Evolutionary conservation across 2,797 vertebrate species (phyloP).

Genomic region (Eupleurogrammus muticus): DNA sequence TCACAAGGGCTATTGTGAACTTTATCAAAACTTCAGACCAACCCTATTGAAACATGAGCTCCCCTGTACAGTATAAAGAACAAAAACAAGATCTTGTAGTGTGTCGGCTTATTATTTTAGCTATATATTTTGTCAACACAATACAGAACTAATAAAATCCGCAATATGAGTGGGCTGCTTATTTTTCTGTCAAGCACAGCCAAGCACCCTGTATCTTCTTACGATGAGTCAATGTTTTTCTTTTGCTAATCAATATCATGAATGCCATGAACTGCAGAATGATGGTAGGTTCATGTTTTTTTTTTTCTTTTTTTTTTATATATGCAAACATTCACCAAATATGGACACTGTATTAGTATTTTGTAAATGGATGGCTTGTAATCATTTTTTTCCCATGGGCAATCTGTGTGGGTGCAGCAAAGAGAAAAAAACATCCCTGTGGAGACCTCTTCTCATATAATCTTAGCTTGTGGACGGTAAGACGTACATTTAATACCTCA

Average conservation of each 20-base stretch:
- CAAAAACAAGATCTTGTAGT: background rate
- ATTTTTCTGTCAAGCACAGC: background rate
- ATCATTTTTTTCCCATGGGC: slow-evolving; percentile 28
- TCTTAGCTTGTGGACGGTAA: slow-evolving; percentile 28
- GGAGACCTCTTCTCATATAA: slow-evolving; percentile 33
- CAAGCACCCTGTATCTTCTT: background rate
- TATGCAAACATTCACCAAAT: background rate
- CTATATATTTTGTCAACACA: background rate
- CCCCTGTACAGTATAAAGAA: background rate
- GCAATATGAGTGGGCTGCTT: background rate
- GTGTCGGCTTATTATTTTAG: background rate
- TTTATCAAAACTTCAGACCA: background rate
- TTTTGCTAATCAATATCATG: slow-evolving; percentile 9
- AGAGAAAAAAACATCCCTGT: slow-evolving; percentile 6
- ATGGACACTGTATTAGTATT: background rate
- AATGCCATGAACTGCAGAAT: background rate
- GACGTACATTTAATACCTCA: slow-evolving; percentile 17
- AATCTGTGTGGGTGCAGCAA: slow-evolving; percentile 12
- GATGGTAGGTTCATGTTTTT: slow-evolving; percentile 2
- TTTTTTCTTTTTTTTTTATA: background rate
- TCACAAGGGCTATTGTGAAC: background rate
- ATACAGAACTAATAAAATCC: slow-evolving; percentile 4
- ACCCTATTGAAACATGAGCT: background rate
- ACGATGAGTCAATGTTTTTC: slow-evolving; percentile 12
- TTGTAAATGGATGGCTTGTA: slow-evolving; percentile 22